Conservation (phyloP, 2,888 invertebrate species). For the Punctoribates punctum region DNA sequence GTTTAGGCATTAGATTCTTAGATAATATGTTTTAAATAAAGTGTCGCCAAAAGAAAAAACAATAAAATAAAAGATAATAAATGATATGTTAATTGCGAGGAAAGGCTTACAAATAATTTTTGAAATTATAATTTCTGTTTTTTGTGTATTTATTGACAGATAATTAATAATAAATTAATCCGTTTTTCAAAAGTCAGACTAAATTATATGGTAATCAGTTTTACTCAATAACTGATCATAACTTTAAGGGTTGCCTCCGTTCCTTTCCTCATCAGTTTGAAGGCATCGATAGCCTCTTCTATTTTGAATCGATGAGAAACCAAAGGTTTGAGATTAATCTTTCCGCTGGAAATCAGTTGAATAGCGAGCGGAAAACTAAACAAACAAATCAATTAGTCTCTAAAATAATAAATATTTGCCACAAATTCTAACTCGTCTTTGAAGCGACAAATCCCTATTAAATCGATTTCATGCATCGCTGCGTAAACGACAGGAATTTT, state of each 20-base stretch:
- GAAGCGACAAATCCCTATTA: constrained; percentile 44
- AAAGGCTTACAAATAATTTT: too few relatives aligned
- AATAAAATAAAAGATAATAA: too few relatives aligned
- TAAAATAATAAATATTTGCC: neutral
- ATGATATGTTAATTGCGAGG: too few relatives aligned
- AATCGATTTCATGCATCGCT: constrained; percentile 43
- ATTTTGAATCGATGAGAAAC: constrained; percentile 46
- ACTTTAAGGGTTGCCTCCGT: neutral
- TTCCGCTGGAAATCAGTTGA: constrained; percentile 43
- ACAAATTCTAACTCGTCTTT: constrained; percentile 17
- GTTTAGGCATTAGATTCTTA: too few relatives aligned
- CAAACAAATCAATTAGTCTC: neutral
- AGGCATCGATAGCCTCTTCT: constrained; percentile 51
- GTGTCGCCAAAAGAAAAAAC: too few relatives aligned
- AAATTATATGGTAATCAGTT: too few relatives aligned
- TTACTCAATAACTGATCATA: neutral
- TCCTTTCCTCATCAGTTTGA: constrained; percentile 50
- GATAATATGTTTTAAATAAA: too few relatives aligned
- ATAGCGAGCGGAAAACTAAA: constrained; percentile 45
- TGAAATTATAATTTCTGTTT: too few relatives aligned
- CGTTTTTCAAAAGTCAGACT: too few relatives aligned
- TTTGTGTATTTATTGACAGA: too few relatives aligned
- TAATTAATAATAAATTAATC: too few relatives aligned
- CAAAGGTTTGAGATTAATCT: constrained; percentile 45
- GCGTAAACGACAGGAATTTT: constrained; percentile 41